Evolutionary conservation across 2,113 vertebrate species (phyloP).

Genomic region (Rhizomys pruinosus): DNA sequence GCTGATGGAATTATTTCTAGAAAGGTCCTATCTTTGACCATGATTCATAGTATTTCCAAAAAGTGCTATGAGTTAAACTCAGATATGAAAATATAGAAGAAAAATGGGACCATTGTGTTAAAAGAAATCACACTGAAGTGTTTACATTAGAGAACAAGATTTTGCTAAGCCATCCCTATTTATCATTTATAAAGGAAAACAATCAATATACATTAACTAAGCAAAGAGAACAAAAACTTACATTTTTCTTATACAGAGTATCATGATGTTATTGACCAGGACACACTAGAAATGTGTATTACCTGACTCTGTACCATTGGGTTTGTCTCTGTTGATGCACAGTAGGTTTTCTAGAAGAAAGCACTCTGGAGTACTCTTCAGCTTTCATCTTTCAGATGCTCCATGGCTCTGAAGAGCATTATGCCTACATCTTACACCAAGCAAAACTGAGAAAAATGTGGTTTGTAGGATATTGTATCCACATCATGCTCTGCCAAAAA

Average conservation of each 20-base stretch:
- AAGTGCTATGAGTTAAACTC: constrained; percentile 38
- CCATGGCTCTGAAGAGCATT: constrained; percentile 86
- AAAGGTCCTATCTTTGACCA: background rate
- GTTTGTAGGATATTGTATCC: constrained; percentile 59
- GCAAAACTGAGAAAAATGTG: constrained; percentile 77
- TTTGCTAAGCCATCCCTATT: constrained; percentile 82
- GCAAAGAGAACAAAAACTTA: constrained; percentile 86
- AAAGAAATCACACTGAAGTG: constrained; percentile 72
- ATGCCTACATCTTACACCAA: constrained; percentile 82
- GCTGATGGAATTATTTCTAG: background rate
- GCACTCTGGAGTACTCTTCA: constrained; percentile 77
- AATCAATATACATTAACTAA: constrained; percentile 93
- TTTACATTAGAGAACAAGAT: constrained; percentile 82
- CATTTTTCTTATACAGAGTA: constrained; percentile 85
- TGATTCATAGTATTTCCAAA: background rate
- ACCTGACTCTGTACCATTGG: constrained; percentile 80
- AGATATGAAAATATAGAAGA: constrained; percentile 49
- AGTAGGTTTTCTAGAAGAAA: constrained; percentile 78
- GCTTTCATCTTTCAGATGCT: constrained; percentile 88
- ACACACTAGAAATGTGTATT: constrained; percentile 83
- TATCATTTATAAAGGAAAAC: constrained; percentile 83
- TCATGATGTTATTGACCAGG: constrained; percentile 86
- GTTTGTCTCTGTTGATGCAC: constrained; percentile 81
- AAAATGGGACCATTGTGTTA: constrained; percentile 64
- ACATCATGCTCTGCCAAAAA: constrained; percentile 60